Conservation (phyloP, 2,113 vertebrate genomes). For the Climacteris rufus region DNA sequence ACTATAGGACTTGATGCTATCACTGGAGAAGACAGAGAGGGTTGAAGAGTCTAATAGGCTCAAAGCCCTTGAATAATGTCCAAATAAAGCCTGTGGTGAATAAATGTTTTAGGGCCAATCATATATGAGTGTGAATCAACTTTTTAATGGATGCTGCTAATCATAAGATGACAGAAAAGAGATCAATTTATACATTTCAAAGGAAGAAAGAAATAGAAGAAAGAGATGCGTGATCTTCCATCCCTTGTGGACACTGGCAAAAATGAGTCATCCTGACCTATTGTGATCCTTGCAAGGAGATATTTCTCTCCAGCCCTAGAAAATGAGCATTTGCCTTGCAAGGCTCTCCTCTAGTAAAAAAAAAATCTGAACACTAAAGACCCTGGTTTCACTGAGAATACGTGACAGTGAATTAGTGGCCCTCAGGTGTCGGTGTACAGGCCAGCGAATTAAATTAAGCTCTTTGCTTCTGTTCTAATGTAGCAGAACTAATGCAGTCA, state of each 20-base stretch:
- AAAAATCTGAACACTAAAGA: background rate
- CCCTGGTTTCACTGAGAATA: slow-evolving; percentile 3
- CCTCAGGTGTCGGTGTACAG: slow-evolving; percentile 53
- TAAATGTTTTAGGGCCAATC: background rate
- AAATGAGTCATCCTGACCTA: slow-evolving; percentile 30
- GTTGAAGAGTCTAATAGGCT: background rate
- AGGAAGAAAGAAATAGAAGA: background rate
- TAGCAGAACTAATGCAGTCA: slow-evolving; percentile 66
- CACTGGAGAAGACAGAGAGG: background rate
- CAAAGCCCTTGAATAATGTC: background rate
- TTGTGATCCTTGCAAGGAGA: background rate
- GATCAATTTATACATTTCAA: background rate
- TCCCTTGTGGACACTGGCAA: background rate
- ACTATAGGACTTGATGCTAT: background rate
- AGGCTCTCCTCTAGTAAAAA: background rate
- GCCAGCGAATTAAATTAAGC: slow-evolving; percentile 56
- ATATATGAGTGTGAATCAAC: background rate
- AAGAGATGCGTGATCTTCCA: background rate
- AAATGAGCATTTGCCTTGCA: background rate
- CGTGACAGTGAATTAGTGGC: slow-evolving; percentile 59
- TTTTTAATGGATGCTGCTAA: background rate
- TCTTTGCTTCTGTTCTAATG: slow-evolving; percentile 59
- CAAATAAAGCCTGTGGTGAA: background rate
- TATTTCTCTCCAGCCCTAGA: background rate
- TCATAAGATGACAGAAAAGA: background rate